A percentile compares a stretch with the other conserved stretches of the same genome.
Evolutionary conservation across 1,140 invertebrate genomes (phyloP).

Genomic region (Streblospio benedicti): DNA sequence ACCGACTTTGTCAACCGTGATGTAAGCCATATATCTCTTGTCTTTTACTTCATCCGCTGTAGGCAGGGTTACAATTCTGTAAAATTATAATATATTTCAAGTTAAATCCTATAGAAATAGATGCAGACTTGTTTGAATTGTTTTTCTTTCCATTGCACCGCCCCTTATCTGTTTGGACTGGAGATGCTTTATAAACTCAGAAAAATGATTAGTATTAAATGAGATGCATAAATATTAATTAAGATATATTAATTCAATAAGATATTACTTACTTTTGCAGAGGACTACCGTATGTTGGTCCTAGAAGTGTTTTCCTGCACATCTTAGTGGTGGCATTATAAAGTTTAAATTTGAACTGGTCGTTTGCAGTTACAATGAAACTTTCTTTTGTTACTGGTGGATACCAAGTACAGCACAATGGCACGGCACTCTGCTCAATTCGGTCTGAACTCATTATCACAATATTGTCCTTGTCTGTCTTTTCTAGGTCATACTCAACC

Average conservation of each 20-base stretch:
- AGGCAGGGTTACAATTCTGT: constrained; percentile 36
- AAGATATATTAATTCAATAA: background rate
- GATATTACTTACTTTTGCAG: constrained; percentile 49
- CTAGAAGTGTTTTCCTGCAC: constrained; percentile 56
- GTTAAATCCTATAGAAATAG: no score
- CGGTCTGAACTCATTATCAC: constrained; percentile 44
- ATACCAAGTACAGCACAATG: constrained; percentile 51
- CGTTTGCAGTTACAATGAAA: constrained; percentile 45
- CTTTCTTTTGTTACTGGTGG: constrained; percentile 45
- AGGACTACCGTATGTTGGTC: constrained; percentile 57
- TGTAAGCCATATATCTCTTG: constrained; percentile 54
- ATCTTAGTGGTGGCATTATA: constrained; percentile 56
- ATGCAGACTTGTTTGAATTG: no score
- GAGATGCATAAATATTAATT: constrained; percentile 7
- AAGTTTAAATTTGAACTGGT: constrained; percentile 60
- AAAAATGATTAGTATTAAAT: no score
- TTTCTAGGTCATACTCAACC: constrained; percentile 60
- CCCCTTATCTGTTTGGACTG: no score
- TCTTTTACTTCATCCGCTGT: constrained; percentile 28
- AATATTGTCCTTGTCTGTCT: constrained; percentile 47
- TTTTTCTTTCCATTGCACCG: no score
- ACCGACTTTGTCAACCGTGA: constrained; percentile 58
- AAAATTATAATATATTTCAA: constrained; percentile 14
- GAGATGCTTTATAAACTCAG: no score
- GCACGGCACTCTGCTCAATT: constrained; percentile 57